Evolutionary conservation across 2,797 vertebrate species (phyloP), one percentile per base, ranked within the genome.

Genomic region (Iguana delicatissima): DNA sequence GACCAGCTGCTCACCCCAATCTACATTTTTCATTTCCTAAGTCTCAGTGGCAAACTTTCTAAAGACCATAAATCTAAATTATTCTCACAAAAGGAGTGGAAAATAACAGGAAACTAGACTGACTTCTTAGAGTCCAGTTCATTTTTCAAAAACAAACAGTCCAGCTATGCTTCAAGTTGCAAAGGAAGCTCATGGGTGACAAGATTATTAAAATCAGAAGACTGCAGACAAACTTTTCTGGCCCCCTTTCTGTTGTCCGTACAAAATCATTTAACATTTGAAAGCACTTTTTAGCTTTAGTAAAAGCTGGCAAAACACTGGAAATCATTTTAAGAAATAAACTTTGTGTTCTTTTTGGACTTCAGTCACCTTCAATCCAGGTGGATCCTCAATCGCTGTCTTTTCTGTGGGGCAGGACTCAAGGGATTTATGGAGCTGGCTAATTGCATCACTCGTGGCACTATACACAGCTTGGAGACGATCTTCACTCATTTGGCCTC

Each of bases 391-490:
- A n/a, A 89, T 96, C 89, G 97, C 96, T 0, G 93, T 91, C 0
- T 98, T 96, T 0, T 98, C 89, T 1, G 94, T 93, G 0, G 99
- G 99, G 93, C 98, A 97, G 16, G 98, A 98, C 95, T 98, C 98
- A 89, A 99, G 96, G 8, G 98, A 99, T 86, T 95, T 97, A 92
- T 99, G 98, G 50, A 99, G 98, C 93, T 98, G 98, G 93, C 98
- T 97, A 29, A 99, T 98, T 92, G 98, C 97, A 86, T 99, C 98
- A 1, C 96, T 96, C 10, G 96, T 99, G 93, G 98, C 97, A 46
- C 96, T 97, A 85, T 96, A 98, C 80, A 98, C 97, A 0, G 97
- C 96, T 12, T 96, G 96, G 85, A 98, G 91, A 62, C 94, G 96
- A 46, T 96, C 95, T 10, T 98, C 96, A 0, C 97, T 98, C 96